phyloP scores from a whole-genome alignment of 2,888 invertebrate species.

The Helicoverpa assulta region DNA sequence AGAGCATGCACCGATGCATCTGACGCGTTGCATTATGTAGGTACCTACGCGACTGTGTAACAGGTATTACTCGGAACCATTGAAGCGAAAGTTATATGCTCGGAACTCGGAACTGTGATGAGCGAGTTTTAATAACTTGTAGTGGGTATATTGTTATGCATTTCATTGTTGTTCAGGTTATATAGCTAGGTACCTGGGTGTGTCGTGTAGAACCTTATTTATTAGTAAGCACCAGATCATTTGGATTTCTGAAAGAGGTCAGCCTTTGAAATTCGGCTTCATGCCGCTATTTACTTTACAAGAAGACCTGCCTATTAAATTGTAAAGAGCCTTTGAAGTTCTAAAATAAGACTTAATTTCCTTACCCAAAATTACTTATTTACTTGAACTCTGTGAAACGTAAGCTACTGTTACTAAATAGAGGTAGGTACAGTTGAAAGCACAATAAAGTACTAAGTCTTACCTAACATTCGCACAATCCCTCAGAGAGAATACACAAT shows the following conservation, averaged over 20 bases:
- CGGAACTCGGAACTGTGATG: slow-evolving; percentile 25
- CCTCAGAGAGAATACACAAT: slow-evolving; percentile 2
- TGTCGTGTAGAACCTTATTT: background rate
- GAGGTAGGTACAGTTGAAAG: background rate
- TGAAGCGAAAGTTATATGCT: slow-evolving; percentile 54
- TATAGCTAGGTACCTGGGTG: background rate
- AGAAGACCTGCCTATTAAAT: background rate
- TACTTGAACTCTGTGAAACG: no score
- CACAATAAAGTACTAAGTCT: background rate
- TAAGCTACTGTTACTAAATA: background rate
- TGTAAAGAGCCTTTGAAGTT: background rate
- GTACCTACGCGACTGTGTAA: slow-evolving; percentile 10
- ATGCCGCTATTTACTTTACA: background rate
- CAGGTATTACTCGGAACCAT: slow-evolving; percentile 29
- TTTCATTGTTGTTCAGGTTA: background rate
- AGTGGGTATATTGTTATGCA: background rate
- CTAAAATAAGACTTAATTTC: background rate
- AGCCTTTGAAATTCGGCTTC: background rate
- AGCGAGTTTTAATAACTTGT: slow-evolving; percentile 7
- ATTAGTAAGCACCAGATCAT: background rate
- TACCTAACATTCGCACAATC: slow-evolving; percentile 6
- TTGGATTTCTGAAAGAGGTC: background rate
- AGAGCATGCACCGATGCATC: slow-evolving; percentile 40
- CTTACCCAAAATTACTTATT: background rate
- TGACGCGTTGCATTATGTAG: slow-evolving; percentile 43